A percentile compares a stretch with the other conserved stretches of the same genome.
phyloP scores from a whole-genome alignment of 2,113 vertebrate genomes.

The Zeus faber region DNA sequence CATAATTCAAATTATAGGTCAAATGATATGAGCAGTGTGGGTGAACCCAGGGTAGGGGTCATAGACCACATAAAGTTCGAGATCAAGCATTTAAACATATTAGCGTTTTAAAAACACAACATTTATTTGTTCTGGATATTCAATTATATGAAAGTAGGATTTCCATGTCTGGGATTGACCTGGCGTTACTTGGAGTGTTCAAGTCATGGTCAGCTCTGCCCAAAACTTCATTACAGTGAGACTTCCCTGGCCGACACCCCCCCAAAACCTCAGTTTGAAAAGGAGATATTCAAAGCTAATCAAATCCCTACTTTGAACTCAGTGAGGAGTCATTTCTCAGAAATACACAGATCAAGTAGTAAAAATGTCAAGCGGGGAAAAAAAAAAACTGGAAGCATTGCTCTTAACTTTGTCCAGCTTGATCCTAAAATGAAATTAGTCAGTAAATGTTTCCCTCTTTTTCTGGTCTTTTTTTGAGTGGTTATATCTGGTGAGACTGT shows the following conservation, averaged over 20 bases:
- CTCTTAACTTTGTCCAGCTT: slow-evolving; percentile 26
- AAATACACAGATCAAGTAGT: slow-evolving; percentile 29
- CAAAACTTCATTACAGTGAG: slow-evolving; percentile 16
- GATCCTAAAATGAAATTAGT: slow-evolving; percentile 18
- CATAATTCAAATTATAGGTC: too few relatives aligned
- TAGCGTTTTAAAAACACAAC: slow-evolving; percentile 9
- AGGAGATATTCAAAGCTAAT: slow-evolving; percentile 32
- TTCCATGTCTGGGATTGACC: slow-evolving; percentile 5
- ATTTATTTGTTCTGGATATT: slow-evolving; percentile 30
- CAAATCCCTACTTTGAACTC: slow-evolving; percentile 32
- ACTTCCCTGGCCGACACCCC: slow-evolving; percentile 14
- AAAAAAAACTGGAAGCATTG: neutral
- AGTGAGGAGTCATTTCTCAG: slow-evolving; percentile 25
- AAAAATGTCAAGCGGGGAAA: slow-evolving; percentile 5
- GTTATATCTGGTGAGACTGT: slow-evolving; percentile 17
- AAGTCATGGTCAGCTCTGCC: slow-evolving; percentile 17
- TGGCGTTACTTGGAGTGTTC: slow-evolving; percentile 21
- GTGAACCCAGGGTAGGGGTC: too few relatives aligned
- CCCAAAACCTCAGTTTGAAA: slow-evolving; percentile 2
- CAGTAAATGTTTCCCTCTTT: slow-evolving; percentile 4
- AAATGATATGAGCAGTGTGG: too few relatives aligned
- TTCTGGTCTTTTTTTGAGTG: slow-evolving; percentile 4
- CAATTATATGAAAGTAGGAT: slow-evolving; percentile 29
- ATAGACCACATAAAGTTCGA: slow-evolving; percentile 11
- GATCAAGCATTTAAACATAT: slow-evolving; percentile 17